A percentile compares a stretch with the other conserved stretches of the same genome.
phyloP scores from a whole-genome alignment of 1,140 invertebrate genomes.

The Drosophila prosaltans region DNA sequence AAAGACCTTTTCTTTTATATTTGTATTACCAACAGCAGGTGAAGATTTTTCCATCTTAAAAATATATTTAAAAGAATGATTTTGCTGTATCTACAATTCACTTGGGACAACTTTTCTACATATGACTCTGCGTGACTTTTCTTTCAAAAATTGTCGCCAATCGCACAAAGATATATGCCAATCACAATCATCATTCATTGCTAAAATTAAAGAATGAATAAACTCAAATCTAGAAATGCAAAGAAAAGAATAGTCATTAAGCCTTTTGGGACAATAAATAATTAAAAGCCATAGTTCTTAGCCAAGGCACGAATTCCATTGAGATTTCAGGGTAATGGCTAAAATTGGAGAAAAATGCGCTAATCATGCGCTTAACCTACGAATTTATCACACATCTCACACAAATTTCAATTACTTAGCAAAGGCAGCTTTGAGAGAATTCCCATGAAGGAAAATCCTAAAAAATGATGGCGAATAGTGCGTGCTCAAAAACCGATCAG shows the following conservation, averaged over 20 bases:
- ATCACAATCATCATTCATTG: conserved; percentile 29
- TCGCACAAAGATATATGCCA: conserved; percentile 21
- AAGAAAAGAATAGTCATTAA: conserved; percentile 35
- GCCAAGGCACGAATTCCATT: conserved; percentile 25
- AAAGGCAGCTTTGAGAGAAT: conserved; percentile 38
- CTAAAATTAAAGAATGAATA: not conserved
- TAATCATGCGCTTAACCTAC: conserved; percentile 52
- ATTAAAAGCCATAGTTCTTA: conserved; percentile 35
- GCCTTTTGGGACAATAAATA: conserved; percentile 40
- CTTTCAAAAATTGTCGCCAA: conserved; percentile 1
- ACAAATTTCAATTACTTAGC: conserved; percentile 44
- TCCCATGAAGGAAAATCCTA: conserved; percentile 59
- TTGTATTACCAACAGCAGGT: no score
- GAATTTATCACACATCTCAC: conserved; percentile 45
- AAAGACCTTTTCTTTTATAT: no score
- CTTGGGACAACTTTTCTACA: not conserved
- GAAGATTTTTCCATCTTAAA: no score
- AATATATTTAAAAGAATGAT: no score
- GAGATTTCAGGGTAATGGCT: not conserved
- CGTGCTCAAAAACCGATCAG: conserved; percentile 77
- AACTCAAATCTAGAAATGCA: not conserved
- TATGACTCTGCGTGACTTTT: conserved; percentile 21
- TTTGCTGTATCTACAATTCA: not conserved
- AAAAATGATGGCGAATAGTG: conserved; percentile 73
- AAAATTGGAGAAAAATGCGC: conserved; percentile 27